Evolutionary conservation across 2,113 vertebrate genomes (phyloP).

Genomic region (Thryonomys swinderianus): DNA sequence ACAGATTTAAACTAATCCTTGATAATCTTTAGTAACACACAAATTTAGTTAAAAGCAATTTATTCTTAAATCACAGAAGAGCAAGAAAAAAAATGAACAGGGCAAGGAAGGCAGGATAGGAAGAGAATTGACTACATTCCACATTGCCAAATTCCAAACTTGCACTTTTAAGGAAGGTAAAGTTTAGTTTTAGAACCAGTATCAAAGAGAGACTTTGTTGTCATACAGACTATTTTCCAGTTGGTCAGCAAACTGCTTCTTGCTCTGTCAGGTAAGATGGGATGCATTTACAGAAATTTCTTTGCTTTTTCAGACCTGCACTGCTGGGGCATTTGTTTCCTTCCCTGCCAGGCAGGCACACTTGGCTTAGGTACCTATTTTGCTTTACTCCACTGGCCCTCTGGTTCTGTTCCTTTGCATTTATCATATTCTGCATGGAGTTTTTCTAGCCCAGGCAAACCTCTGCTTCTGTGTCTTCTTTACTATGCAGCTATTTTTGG

Average conservation of each 20-base stretch:
- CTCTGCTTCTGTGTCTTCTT: neutral
- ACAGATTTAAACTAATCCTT: neutral
- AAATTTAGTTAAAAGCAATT: conserved; percentile 32
- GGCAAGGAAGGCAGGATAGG: neutral
- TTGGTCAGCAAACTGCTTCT: neutral
- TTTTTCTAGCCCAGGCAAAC: neutral
- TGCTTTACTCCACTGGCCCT: neutral
- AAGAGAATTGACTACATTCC: neutral
- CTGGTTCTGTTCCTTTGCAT: neutral
- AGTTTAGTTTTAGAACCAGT: neutral
- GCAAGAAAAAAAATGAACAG: neutral
- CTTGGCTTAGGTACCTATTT: neutral
- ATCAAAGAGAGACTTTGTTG: neutral
- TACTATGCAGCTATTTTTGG: neutral
- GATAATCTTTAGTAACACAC: neutral
- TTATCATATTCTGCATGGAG: neutral
- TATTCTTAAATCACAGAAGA: neutral
- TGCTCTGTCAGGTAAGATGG: neutral
- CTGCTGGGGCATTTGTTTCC: neutral
- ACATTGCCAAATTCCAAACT: neutral
- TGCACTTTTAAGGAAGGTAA: neutral
- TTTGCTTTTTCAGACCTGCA: neutral
- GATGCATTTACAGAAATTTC: neutral
- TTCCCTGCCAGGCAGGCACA: neutral
- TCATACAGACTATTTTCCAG: neutral